Conservation (phyloP, 2,888 invertebrate species). For the Melinaea menophilus region DNA sequence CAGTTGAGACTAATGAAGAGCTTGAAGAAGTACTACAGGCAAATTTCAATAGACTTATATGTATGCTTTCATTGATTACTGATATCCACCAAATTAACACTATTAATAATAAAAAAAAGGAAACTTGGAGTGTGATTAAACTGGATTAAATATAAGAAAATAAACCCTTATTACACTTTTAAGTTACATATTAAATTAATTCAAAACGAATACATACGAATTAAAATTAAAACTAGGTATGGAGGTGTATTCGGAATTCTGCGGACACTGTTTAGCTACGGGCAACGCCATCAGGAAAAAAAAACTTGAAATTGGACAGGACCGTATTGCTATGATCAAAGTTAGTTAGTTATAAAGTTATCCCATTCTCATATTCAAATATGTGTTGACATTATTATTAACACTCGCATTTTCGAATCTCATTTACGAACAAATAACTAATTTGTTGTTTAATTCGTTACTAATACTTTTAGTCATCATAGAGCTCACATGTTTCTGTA, state of each 20-base stretch:
- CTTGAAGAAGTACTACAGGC: slow-evolving; percentile 47
- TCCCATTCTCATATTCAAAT: background rate
- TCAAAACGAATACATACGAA: too few relatives aligned
- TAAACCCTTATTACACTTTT: too few relatives aligned
- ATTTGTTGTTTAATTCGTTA: too few relatives aligned
- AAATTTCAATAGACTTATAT: slow-evolving; percentile 53
- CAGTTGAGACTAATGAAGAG: slow-evolving; percentile 58
- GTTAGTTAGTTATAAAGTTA: slow-evolving; percentile 36
- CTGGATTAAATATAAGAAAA: too few relatives aligned
- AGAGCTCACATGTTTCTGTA: background rate
- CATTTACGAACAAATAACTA: too few relatives aligned
- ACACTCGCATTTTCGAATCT: too few relatives aligned
- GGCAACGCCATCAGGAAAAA: slow-evolving; percentile 80
- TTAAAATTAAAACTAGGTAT: slow-evolving; percentile 50
- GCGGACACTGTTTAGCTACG: slow-evolving; percentile 82
- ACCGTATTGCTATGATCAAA: slow-evolving; percentile 79
- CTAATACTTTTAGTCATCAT: too few relatives aligned
- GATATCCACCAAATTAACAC: background rate
- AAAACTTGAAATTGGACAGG: slow-evolving; percentile 83
- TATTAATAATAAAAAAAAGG: background rate
- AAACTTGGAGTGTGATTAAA: too few relatives aligned
- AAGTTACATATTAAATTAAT: too few relatives aligned
- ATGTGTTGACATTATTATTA: too few relatives aligned
- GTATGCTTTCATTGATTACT: slow-evolving; percentile 43
- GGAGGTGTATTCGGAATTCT: slow-evolving; percentile 85